Base-by-base conservation (phyloP, 2,113 vertebrate species). In the Oxyura jamaicensis region DNA sequence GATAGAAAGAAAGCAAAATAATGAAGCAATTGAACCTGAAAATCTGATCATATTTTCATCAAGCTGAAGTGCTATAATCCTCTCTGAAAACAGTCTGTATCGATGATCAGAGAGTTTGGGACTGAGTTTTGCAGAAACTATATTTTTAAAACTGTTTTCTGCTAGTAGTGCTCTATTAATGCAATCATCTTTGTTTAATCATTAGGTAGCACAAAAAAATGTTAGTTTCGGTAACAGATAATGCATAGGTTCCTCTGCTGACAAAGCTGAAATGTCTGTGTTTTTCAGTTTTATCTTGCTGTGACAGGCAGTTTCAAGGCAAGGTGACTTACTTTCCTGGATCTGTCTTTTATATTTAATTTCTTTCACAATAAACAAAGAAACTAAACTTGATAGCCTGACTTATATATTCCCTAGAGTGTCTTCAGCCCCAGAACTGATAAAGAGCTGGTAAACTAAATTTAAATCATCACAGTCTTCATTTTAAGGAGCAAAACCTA, bases 161-260 rank as follows among this genome's bases (percentile, higher is more conserved):
- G 23, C 6, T 75, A 69, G 78, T 52, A 75, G 52, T 36, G 11
- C 15, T 95, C 29, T 94, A 66, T 90, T 88, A 75, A 33, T 48
- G 56, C 58, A 81, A 78, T 95, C 59, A 78, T 28, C 71, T 94
- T 90, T 90, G 35, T 90, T 94, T 94, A 94, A 88, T 91, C 62
- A 81, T 90, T 88, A 92, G 39, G 50, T n/a, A 86, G 59, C 67
- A 26, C 28, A 26, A 93, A 86, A 86, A 83, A 81, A 56, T 16
- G 2, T 77, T 78, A 52, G 65, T 75, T 91, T 85, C 60, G 60
- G 46, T 78, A 83, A 63, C 65, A 93, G 52, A 44, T 90, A 93
- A 92, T 76, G 65, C 42, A 72, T 56, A 42, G 69, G 23, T 86
- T 74, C 55, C 87, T 67, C 56, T 41, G 86, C 86, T 94, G 83